These are phyloP conservation scores for Drosophila atripex DNA, from an alignment of 2,888 invertebrate species.

Conservation along the genomic window DNA sequence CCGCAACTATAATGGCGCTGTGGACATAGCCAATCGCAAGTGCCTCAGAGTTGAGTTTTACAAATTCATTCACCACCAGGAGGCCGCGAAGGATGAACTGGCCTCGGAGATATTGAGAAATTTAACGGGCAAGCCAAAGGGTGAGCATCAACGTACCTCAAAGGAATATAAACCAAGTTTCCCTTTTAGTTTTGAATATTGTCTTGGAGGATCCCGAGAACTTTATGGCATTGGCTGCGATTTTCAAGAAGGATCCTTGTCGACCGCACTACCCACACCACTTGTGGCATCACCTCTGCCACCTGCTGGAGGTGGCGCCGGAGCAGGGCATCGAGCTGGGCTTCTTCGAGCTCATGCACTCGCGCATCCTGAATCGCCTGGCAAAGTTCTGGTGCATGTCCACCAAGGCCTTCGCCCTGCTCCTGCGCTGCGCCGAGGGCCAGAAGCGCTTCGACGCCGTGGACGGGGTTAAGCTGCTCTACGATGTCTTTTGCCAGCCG, in stretches of 20 bases:
- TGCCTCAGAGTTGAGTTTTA: conserved; percentile 73
- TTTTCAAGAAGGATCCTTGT: conserved; percentile 63
- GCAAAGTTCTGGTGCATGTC: conserved; percentile 65
- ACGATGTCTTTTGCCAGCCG: conserved; percentile 56
- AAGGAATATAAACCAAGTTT: background rate
- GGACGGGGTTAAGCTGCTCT: conserved; percentile 73
- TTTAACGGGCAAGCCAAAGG: conserved; percentile 64
- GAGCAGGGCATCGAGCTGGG: conserved; percentile 71
- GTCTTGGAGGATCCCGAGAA: conserved; percentile 53
- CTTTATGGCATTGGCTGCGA: conserved; percentile 46
- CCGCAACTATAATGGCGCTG: conserved; percentile 64
- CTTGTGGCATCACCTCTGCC: conserved; percentile 76
- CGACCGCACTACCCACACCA: conserved; percentile 54
- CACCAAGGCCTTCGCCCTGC: conserved; percentile 80
- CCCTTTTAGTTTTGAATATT: conserved; percentile 44
- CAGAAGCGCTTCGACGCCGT: conserved; percentile 69
- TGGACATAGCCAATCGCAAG: conserved; percentile 54
- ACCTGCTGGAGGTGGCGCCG: conserved; percentile 75
- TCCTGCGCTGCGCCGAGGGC: conserved; percentile 78
- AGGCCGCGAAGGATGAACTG: conserved; percentile 43
- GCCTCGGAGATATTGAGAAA: conserved; percentile 68
- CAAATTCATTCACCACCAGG: conserved; percentile 53
- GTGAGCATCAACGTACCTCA: conserved; percentile 21
- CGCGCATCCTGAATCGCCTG: conserved; percentile 57
- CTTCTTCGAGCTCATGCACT: conserved; percentile 76